Conservation (phyloP, 2,888 invertebrate species). For the Synanthedon formicaeformis region DNA sequence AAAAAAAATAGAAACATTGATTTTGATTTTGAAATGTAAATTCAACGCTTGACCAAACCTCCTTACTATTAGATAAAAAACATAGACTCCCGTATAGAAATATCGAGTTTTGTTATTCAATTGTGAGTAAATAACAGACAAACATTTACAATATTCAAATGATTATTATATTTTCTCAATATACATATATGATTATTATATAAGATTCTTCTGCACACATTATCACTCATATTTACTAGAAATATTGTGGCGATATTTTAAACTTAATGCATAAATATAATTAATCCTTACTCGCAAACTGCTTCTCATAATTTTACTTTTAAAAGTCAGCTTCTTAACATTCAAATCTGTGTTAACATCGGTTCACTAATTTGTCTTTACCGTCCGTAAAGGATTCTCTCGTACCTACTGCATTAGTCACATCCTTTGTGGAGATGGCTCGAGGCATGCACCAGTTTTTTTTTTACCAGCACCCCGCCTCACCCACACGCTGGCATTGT, state of each 20-base stretch:
- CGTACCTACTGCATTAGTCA: constrained; percentile 28
- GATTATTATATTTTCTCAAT: too few species aligned
- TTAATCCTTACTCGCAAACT: neutral
- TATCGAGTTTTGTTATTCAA: too few species aligned
- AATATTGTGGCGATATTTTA: neutral
- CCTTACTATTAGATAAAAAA: too few species aligned
- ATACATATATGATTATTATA: too few species aligned
- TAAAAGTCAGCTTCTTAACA: neutral
- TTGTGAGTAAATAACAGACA: too few species aligned
- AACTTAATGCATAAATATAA: neutral
- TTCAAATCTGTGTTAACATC: constrained; percentile 18
- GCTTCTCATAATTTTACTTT: neutral
- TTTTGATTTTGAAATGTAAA: too few species aligned
- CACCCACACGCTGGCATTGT: constrained; percentile 59
- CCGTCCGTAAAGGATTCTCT: constrained; percentile 1
- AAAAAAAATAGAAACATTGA: too few species aligned
- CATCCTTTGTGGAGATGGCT: constrained; percentile 24
- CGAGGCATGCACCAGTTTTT: constrained; percentile 4
- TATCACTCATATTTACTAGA: too few species aligned
- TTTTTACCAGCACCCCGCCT: constrained; percentile 26
- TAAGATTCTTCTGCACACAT: too few species aligned
- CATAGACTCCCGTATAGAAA: too few species aligned
- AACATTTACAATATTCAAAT: too few species aligned
- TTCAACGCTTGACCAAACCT: too few species aligned
- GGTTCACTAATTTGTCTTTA: constrained; percentile 44